phyloP scores from a whole-genome alignment of 2,797 vertebrate species.

The Okamejei kenojei region DNA sequence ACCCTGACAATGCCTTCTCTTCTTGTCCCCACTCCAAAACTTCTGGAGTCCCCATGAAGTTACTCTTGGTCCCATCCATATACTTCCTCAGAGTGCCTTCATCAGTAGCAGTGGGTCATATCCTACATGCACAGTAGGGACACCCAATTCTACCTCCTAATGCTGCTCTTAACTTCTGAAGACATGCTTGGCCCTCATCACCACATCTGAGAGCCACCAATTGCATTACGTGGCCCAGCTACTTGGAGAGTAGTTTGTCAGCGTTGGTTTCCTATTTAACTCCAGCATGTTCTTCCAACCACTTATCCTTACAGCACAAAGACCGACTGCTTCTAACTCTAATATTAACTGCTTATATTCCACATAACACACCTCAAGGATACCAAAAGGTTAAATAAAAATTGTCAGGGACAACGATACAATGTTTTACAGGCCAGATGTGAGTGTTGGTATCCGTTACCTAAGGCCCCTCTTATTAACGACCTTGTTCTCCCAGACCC shows the following conservation, averaged over 20 bases:
- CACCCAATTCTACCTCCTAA: background rate
- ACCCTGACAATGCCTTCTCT: too few relatives aligned
- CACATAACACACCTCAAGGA: background rate
- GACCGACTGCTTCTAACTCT: background rate
- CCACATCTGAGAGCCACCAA: background rate
- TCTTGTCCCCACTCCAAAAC: too few relatives aligned
- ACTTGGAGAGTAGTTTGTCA: background rate
- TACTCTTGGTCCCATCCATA: background rate
- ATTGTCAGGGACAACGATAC: background rate
- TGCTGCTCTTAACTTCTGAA: background rate
- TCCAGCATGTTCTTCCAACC: background rate
- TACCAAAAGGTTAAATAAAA: background rate
- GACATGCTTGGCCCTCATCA: background rate
- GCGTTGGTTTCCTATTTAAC: background rate
- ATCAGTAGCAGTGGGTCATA: background rate
- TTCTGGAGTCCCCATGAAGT: background rate
- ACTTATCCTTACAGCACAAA: background rate
- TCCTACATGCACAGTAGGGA: too few relatives aligned
- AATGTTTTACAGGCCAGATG: background rate
- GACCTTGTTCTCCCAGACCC: background rate
- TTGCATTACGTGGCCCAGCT: background rate
- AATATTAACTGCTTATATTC: background rate
- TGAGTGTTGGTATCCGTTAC: background rate
- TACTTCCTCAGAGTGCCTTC: background rate
- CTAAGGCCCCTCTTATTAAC: background rate